Evolutionary conservation across 2,797 vertebrate species (phyloP), one percentile per base, ranked within the genome.

Genomic region (Phalanger gymnotis): DNA sequence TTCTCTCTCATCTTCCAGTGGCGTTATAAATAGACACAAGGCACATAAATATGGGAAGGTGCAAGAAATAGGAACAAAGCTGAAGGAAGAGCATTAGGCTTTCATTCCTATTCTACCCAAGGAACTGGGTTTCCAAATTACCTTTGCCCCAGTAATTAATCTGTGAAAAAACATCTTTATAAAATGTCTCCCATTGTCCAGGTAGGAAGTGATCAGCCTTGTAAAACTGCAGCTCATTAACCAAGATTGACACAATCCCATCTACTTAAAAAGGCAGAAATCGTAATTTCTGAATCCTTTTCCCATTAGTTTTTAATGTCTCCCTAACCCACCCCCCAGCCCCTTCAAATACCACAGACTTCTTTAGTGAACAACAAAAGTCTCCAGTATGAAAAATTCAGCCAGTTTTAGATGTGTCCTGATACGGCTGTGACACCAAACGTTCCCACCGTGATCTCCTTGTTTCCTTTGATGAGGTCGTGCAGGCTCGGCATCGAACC

Each of bases 41-140:
- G 99, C 99, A 99, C 99, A 98, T 99, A 99, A 99, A 99, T 99
- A 99, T 99, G 99, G 99, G 99, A 99, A 99, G 99, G 99, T 99
- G 99, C 99, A 98, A 99, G 98, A 99, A 99, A 98, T 98, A 98
- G 98, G 98, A 99, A 99, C 98, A 98, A 98, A 98, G 98, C 98
- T 99, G 98, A 98, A 98, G 98, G 98, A 98, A 98, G 98, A 98
- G 96, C 98, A 97, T 98, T 98, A 98, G 98, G 98, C 98, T 98
- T 98, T 98, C 98, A 98, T 98, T 98, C 98, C 98, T 99, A 98
- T 98, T 98, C 98, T 98, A 98, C 98, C 99, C 98, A 98, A 98
- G 96, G 98, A 98, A 98, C 96, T 98, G 98, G 98, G 98, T 96
- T 99, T 98, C 98, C 99, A 98, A 98, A 96, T 96, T 97, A 98